These are phyloP conservation scores for Branchinecta lindahli DNA, from an alignment of 1,140 invertebrate species.

Conservation along the genomic window DNA sequence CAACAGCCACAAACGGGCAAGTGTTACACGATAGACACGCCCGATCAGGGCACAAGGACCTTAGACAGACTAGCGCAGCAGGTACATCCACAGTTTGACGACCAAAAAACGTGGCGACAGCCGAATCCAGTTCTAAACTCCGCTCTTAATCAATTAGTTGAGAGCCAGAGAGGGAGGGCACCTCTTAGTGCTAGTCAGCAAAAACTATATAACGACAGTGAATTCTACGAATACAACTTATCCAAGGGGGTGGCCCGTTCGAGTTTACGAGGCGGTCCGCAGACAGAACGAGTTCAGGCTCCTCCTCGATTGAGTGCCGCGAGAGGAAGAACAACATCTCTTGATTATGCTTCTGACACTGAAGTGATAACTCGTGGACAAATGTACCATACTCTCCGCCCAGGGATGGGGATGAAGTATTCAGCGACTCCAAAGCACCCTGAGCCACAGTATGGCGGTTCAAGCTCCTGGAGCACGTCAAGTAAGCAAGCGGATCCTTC, in stretches of 20 bases:
- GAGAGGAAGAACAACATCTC: conserved; percentile 29
- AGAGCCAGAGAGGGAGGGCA: conserved; percentile 37
- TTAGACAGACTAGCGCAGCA: background rate
- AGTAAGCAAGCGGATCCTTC: conserved; percentile 24
- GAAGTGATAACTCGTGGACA: conserved; percentile 48
- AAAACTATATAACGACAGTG: conserved; percentile 9
- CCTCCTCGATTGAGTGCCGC: conserved; percentile 24
- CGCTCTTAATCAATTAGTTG: conserved; percentile 22
- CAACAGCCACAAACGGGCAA: background rate
- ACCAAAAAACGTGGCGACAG: conserved; percentile 33
- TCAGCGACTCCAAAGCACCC: background rate
- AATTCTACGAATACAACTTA: conserved; percentile 24
- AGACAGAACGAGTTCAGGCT: conserved; percentile 22
- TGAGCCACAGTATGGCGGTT: background rate
- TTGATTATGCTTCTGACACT: conserved; percentile 85
- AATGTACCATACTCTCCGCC: conserved; percentile 2
- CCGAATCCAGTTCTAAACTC: conserved; percentile 20
- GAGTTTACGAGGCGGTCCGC: conserved; percentile 20
- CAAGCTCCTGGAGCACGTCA: conserved; percentile 23
- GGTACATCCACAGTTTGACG: background rate
- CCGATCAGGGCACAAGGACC: background rate
- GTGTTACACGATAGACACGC: background rate
- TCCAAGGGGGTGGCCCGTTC: conserved; percentile 18
- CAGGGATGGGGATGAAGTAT: background rate
- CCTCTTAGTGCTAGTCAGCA: background rate